These are phyloP conservation scores for Ctenopoma multispine DNA, from an alignment of 2,797 vertebrate genomes.

Conservation along the genomic window DNA sequence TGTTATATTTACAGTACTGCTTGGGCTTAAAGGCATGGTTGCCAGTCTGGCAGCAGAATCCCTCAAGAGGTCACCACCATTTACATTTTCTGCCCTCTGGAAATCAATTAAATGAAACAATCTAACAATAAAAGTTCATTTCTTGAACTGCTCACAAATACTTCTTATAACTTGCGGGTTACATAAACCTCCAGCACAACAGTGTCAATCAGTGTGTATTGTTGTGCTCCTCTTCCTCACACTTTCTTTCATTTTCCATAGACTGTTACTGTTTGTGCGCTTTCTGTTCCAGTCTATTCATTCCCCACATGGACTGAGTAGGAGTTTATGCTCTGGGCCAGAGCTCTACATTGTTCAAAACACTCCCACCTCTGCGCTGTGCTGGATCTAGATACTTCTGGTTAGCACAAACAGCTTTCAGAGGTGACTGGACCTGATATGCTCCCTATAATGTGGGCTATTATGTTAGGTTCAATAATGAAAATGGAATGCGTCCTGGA, in stretches of 20 bases:
- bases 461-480: too few relatives aligned
- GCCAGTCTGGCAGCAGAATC: too few relatives aligned
- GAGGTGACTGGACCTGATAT: neutral
- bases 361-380: slow-evolving; percentile 41
- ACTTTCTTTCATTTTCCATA: slow-evolving; percentile 10
- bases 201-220: neutral
- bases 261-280: slow-evolving; percentile 34
- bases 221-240: neutral
- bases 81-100: neutral
- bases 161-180: neutral
- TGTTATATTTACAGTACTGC: too few relatives aligned
- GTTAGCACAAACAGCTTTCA: slow-evolving; percentile 37
- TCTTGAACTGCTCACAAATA: neutral
- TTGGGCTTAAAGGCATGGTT: too few relatives aligned
- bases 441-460: too few relatives aligned
- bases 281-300: slow-evolving; percentile 56
- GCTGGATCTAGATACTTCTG: slow-evolving; percentile 43
- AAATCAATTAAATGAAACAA: too few relatives aligned
- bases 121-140: neutral
- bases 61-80: too few relatives aligned
- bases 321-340: slow-evolving; percentile 53
- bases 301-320: slow-evolving; percentile 60
- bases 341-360: slow-evolving; percentile 46
- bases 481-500: neutral
- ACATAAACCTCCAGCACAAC: neutral